Base-by-base conservation (phyloP, 2,113 vertebrate species). In the Bujurquina vittata region DNA sequence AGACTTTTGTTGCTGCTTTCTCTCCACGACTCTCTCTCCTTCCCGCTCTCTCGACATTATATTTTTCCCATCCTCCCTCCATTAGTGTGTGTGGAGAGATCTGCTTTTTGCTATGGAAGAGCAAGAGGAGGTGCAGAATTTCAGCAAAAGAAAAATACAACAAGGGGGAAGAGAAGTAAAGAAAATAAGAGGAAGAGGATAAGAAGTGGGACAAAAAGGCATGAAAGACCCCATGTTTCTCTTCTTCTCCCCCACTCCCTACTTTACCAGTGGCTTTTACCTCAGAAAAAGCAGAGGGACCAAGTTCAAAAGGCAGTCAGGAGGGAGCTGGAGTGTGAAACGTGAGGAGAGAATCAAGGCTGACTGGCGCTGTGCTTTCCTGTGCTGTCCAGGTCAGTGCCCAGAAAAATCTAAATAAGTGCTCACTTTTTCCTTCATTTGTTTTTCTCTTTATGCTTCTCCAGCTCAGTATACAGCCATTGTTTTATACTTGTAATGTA, bases 1-100 rank as follows among this genome's bases (percentile, higher is more conserved):
- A 91, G 94, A 96, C 94, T 96, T 95, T 96, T 94, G 93, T 79
- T 94, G 84, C 75, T 80, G 75, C 91, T 87, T 85, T 69, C 83
- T 89, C 76, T 79, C 55, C 73, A 62, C 17, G 59, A 43, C 62
- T 76, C 35, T 20, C 83, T 69, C 62, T 37, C 67, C 59, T 60
- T 77, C 59, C 72, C 87, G 76, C 91, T 84, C 83, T 15, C 77
- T 62, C 49, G 4, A 65, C 57, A 40, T 81, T 67, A 79, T 85
- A 57, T 81, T 83, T 80, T 81, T 56, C 65, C 83, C 92, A 91
- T 84, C 84, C 54, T 93, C 46, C 91, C 83, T 89, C 65, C 89
- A 43, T 74, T 63, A 33, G 35, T n/a, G 65, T 87, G 3, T 59
- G 33, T 84, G 72, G 84, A 79, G 89, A 85, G 80, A 49, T 85